Percentiles rank a stretch among this genome's conserved stretches.
These are phyloP conservation scores for Lasioglossum marginatum DNA, from an alignment of 2,888 invertebrate genomes.

Conservation along the genomic window DNA sequence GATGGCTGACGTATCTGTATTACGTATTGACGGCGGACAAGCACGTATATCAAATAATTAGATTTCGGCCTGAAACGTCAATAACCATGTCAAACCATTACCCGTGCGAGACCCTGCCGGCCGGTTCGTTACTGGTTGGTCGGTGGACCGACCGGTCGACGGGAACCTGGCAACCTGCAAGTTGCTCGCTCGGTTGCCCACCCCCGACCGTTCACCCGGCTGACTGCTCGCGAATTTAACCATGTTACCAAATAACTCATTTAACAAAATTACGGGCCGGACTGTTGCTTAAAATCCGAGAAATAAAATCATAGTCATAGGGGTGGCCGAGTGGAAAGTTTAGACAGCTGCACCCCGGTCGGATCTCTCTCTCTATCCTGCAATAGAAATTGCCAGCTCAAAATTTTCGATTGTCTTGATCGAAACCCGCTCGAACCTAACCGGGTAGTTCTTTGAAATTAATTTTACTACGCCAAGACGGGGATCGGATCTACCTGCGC, in stretches of 20 bases:
- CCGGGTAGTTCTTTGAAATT: conserved; percentile 20
- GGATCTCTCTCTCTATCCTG: conserved; percentile 1
- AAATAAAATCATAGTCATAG: conserved; percentile 80
- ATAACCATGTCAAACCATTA: conserved; percentile 84
- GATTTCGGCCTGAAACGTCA: conserved; percentile 83
- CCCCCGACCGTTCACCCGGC: conserved; percentile 48
- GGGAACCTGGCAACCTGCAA: conserved; percentile 47
- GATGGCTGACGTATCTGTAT: conserved; percentile 75
- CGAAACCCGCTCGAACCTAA: neutral
- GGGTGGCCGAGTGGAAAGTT: conserved; percentile 58
- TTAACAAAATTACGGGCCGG: conserved; percentile 83
- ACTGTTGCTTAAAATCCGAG: conserved; percentile 82
- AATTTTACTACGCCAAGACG: conserved; percentile 27
- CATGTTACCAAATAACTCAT: conserved; percentile 84
- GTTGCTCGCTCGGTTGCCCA: conserved; percentile 45
- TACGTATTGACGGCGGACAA: conserved; percentile 75
- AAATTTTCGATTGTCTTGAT: neutral
- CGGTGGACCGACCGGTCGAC: conserved; percentile 64
- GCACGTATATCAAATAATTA: conserved; percentile 83
- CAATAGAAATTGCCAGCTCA: neutral
- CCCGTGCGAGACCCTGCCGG: conserved; percentile 76
- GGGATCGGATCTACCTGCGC: neutral
- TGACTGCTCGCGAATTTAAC: conserved; percentile 80
- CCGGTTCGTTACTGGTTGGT: conserved; percentile 73
- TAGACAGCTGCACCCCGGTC: conserved; percentile 1